Base-by-base conservation (phyloP, 53 echinoderm and acorn worm species). In the Astropecten irregularis region DNA sequence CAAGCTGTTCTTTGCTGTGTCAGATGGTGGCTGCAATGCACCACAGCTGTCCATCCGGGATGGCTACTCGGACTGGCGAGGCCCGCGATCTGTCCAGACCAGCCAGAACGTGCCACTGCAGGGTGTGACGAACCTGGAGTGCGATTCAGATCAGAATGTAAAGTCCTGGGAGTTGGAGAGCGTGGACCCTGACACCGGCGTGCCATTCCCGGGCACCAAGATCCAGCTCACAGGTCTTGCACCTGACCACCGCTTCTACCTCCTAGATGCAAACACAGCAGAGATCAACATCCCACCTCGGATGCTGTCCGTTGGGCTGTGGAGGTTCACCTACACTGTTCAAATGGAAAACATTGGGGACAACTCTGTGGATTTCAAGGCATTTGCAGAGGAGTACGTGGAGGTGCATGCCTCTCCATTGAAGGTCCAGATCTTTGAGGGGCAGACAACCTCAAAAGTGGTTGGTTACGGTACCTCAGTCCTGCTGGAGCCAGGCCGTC, bases 1-100 rank as follows among this genome's bases (percentile, higher is more conserved):
- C 0, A 48, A 62, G 4, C 53, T 82, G 21, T 58, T 85, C 63
- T 90, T 95, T 21, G 82, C 84, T 9, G 92, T 95, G 29, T 72
- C 87, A 3, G 60, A 89, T 9, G 49, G 44, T 6, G 68, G 54
- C 33, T 95, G 95, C 64, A 81, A 84, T 52, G 35, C 81, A 4
- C 95, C 95, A 19, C 19, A 54, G 5, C 83, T 95, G 27, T 63
- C 27, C 65, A 85, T 95, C 76, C 87, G 86, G 1, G 92, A 92
- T 26, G 86, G 77, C 3, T 73, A 87, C 49, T 76, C 85, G 20
- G 67, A 87, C 31, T 83, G 61, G 64, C 81, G 71, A 7, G 84
- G 87, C 23, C 95, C 95, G 0, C 68, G 86, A 8, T 35, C 48
- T 13, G 92, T 88, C 9, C 59, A 71, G 10, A 44, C 72, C 16